phyloP scores from a whole-genome alignment of 2,113 vertebrate genomes.

The Nothoprocta pentlandii region DNA sequence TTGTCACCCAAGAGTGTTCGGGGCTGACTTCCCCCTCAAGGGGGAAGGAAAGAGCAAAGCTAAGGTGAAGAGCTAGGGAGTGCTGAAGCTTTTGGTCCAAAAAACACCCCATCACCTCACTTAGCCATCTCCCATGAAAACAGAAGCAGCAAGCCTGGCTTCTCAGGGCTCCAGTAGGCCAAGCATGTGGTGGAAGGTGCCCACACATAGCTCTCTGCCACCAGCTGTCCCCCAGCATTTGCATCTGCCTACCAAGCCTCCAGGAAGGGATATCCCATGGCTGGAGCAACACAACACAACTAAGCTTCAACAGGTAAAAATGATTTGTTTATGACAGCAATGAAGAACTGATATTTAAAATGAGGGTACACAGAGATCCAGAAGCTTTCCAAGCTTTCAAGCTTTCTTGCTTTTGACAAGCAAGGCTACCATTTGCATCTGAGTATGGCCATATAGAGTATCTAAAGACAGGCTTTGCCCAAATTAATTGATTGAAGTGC shows the following conservation, averaged over 20 bases:
- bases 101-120: fast-evolving
- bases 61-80: neutral
- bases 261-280: too few species aligned
- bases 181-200: neutral
- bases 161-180: neutral
- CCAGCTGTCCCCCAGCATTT: neutral
- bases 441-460: neutral
- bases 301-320: neutral
- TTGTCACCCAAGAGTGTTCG: neutral
- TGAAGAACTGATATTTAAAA: neutral
- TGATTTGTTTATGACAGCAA: neutral
- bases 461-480: neutral
- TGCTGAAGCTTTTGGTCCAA: neutral
- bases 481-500: neutral
- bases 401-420: neutral
- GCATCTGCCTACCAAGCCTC: neutral
- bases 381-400: neutral
- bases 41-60: neutral
- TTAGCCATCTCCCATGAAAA: neutral
- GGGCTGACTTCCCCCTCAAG: neutral
- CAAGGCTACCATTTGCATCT: neutral
- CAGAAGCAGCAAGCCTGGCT: neutral
- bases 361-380: neutral
- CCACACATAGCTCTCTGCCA: neutral
- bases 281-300: too few species aligned